phyloP scores from a whole-genome alignment of 1,140 invertebrate species.

The Atta texana region DNA sequence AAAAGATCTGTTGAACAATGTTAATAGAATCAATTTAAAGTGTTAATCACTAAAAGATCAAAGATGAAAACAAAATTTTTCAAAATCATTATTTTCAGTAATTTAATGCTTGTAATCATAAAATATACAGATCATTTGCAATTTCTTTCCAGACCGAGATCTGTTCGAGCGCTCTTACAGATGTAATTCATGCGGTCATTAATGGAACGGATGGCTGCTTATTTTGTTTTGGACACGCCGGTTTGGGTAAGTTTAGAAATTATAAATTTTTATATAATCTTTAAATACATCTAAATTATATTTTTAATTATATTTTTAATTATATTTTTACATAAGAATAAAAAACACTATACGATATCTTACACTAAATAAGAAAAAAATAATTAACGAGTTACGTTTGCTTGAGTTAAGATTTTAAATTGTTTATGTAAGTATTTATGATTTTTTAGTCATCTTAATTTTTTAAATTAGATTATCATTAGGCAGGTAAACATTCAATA shows the following conservation, averaged over 20 bases:
- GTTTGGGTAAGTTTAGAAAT: conserved; percentile 90
- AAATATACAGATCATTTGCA: neutral
- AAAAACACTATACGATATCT: neutral
- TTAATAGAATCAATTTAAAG: neutral
- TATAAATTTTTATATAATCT: neutral
- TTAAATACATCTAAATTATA: neutral
- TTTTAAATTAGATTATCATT: neutral
- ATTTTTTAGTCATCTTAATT: neutral
- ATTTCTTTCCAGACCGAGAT: conserved; percentile 93
- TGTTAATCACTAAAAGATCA: neutral
- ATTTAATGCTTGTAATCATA: neutral
- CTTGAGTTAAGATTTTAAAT: neutral
- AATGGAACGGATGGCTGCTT: conserved; percentile 97
- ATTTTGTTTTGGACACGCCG: conserved; percentile 96
- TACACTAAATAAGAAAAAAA: neutral
- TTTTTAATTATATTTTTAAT: too few species aligned
- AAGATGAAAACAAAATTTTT: neutral
- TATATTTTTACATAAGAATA: neutral
- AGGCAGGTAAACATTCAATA: neutral
- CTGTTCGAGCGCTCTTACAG: conserved; percentile 95
- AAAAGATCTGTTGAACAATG: too few species aligned
- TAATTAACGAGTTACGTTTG: neutral
- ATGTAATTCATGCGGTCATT: conserved; percentile 97
- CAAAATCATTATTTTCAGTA: neutral
- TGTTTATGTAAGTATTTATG: neutral